phyloP scores from a whole-genome alignment of 2,888 invertebrate species.

The Xestobium rufovillosum region DNA sequence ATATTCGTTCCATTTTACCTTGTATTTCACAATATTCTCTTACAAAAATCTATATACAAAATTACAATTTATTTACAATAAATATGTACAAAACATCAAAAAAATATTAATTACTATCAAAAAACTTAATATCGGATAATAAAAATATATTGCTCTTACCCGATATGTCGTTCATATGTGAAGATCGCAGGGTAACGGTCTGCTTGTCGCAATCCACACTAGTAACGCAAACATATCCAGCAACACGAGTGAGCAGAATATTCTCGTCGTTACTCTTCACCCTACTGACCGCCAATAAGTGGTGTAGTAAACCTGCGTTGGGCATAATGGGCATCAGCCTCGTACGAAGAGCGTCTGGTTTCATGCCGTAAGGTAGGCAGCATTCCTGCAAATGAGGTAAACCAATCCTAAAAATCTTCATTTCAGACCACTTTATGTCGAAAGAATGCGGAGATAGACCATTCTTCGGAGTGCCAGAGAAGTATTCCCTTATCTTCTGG shows the following conservation, averaged over 20 bases:
- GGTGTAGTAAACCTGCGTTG: slow-evolving; percentile 71
- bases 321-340: slow-evolving; percentile 79
- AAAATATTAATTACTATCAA: slow-evolving; percentile 76
- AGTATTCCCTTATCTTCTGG: slow-evolving; percentile 82
- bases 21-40: too few relatives aligned
- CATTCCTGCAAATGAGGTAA: slow-evolving; percentile 90
- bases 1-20: too few relatives aligned
- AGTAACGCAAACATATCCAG: slow-evolving; percentile 87
- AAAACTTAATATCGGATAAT: slow-evolving; percentile 87
- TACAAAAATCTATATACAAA: too few relatives aligned
- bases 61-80: too few relatives aligned
- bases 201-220: slow-evolving; percentile 85
- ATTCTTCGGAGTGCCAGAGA: slow-evolving; percentile 76
- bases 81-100: too few relatives aligned
- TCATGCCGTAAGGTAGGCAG: slow-evolving; percentile 95
- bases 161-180: slow-evolving; percentile 88
- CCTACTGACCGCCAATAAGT: slow-evolving; percentile 82
- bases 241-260: slow-evolving; percentile 77
- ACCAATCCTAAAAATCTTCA: slow-evolving; percentile 90
- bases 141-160: slow-evolving; percentile 78
- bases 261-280: slow-evolving; percentile 77
- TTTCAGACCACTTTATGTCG: slow-evolving; percentile 84
- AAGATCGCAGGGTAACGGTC: slow-evolving; percentile 81
- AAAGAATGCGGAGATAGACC: slow-evolving; percentile 86
- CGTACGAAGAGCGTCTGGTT: slow-evolving; percentile 81